Conservation (phyloP, 2,797 vertebrate genomes). For the Acanthurus leucopareius region DNA sequence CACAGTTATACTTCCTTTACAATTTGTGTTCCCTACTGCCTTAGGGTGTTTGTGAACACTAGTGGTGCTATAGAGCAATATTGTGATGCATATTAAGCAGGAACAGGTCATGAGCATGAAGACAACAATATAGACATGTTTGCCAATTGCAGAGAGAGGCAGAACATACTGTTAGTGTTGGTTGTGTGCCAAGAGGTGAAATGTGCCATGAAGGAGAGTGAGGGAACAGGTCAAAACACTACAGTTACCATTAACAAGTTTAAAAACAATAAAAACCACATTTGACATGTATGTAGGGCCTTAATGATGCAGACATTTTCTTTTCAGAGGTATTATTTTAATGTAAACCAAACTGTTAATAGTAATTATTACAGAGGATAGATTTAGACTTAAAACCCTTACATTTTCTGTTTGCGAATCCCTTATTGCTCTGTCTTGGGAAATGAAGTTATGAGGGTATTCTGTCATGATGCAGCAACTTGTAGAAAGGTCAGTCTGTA, state of each 20-base stretch:
- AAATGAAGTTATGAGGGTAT: constrained; percentile 6
- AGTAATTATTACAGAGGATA: neutral
- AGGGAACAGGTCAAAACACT: neutral
- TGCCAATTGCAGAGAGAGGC: neutral
- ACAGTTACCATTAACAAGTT: neutral
- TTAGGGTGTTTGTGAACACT: neutral
- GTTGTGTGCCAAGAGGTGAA: neutral
- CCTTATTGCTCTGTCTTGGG: neutral
- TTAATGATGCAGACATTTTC: neutral
- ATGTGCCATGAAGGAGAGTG: neutral
- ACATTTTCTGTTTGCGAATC: neutral
- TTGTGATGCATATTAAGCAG: neutral
- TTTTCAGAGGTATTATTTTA: neutral
- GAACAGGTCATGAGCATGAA: neutral
- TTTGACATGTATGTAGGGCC: neutral
- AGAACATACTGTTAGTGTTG: neutral
- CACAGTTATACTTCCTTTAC: neutral
- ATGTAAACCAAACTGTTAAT: constrained; percentile 2
- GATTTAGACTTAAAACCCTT: neutral
- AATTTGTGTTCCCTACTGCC: neutral
- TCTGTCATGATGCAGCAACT: neutral
- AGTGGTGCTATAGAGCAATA: neutral
- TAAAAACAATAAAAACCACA: neutral
- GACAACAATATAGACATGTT: neutral
- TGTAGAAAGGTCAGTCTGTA: constrained; percentile 16